These are phyloP conservation scores for Cheilosia grossa DNA, from an alignment of 2,888 invertebrate species.

Conservation along the genomic window DNA sequence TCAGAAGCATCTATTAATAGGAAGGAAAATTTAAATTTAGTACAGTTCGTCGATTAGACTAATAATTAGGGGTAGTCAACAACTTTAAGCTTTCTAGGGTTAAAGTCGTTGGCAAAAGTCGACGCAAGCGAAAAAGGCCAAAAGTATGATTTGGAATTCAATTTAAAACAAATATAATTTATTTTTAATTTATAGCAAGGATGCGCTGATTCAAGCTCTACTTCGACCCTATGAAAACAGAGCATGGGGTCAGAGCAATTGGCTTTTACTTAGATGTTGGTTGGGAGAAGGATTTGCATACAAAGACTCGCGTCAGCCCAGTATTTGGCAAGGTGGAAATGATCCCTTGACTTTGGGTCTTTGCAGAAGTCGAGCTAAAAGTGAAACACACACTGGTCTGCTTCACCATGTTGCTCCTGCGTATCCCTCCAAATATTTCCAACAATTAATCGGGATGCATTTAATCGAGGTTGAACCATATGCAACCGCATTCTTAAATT, in stretches of 20 bases:
- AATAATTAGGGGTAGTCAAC: no score
- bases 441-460: slow-evolving; percentile 86
- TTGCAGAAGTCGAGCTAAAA: slow-evolving; percentile 81
- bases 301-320: slow-evolving; percentile 86
- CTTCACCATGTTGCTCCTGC: slow-evolving; percentile 83
- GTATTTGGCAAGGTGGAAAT: slow-evolving; percentile 84
- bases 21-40: no score
- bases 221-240: slow-evolving; percentile 91
- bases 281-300: slow-evolving; percentile 93
- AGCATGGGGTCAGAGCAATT: slow-evolving; percentile 93
- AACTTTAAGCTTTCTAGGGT: no score
- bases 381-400: slow-evolving; percentile 82
- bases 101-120: no score
- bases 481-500: slow-evolving; percentile 89
- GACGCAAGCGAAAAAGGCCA: no score
- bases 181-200: slow-evolving; percentile 83
- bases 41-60: no score
- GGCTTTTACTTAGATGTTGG: slow-evolving; percentile 93
- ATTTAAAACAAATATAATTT: background rate
- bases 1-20: no score
- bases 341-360: slow-evolving; percentile 79
- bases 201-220: slow-evolving; percentile 87
- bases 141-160: no score
- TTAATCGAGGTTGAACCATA: slow-evolving; percentile 86
- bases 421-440: slow-evolving; percentile 82